Base-by-base conservation (phyloP, 1,140 invertebrate genomes). In the Zaprionus tsacasi region DNA sequence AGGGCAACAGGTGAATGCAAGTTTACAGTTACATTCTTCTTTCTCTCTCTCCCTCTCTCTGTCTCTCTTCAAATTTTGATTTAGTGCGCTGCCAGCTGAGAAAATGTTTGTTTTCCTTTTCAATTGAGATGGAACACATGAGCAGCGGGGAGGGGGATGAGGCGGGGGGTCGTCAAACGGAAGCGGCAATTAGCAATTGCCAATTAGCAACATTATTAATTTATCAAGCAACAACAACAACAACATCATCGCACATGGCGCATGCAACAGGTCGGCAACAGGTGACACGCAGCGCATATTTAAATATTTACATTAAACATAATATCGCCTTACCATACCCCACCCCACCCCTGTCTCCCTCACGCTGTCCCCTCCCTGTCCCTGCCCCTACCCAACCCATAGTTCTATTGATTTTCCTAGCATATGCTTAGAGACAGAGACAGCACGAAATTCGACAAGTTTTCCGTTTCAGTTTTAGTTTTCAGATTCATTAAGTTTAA, bases 331-430 rank as follows among this genome's bases (percentile, higher is more conserved):
- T 43, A 55, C 61, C 33, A 3, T 1, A 21, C 1, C 21, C n/a
- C 21, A 33, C 10, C 17, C 10, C 17, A 1, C 43, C 33, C 17
- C 11, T n/a, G 5, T 7, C n/a, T 17, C 1, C 17, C 6, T 10
- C 38, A 7, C 17, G 12, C 35, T 3, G 17, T n/a, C 4, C 45
- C 40, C n/a, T 43, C 50, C 25, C 2, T 30, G 3, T 27, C 33
- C 30, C 1, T 13, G n/a, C 33, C 6, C 12, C 15, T 5, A 12
- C 21, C 12, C 43, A 65, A 43, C 27, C 27, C 27, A 30, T 30
- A 30, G 27, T 76, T 68, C 71, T 82, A 83, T 85, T 71, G 78
- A 78, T 81, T 83, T 85, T 78, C 43, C 36, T 25, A 72, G 64
- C 81, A 83, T 83, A 86, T 83, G 74, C 70, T 82, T 27, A 15